These are phyloP conservation scores for Troides helena DNA, from an alignment of 2,888 invertebrate genomes.

Conservation along the genomic window DNA sequence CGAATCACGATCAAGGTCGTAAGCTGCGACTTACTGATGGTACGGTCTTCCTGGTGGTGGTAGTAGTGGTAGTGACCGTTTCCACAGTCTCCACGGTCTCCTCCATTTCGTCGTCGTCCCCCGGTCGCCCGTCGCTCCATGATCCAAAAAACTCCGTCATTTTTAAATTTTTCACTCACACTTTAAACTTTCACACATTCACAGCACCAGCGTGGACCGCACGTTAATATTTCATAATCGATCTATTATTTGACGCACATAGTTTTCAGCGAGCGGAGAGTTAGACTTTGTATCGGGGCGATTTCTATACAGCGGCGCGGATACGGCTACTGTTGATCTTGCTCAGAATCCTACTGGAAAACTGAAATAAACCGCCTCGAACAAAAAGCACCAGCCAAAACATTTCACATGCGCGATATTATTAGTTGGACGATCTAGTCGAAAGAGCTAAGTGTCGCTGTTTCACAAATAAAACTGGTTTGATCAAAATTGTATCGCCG, in stretches of 20 bases:
- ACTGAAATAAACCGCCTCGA: slow-evolving; percentile 78
- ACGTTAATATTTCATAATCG: slow-evolving; percentile 44
- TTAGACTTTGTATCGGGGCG: slow-evolving; percentile 37
- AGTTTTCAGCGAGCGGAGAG: slow-evolving; percentile 37
- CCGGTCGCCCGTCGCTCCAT: slow-evolving; percentile 57
- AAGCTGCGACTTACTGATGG: slow-evolving; percentile 57
- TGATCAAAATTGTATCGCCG: slow-evolving; percentile 38
- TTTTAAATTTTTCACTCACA: slow-evolving; percentile 35
- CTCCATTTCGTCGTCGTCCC: slow-evolving; percentile 46
- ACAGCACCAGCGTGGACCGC: slow-evolving; percentile 53
- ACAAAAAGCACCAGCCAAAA: slow-evolving; percentile 81
- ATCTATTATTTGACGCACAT: slow-evolving; percentile 43
- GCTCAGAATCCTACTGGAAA: slow-evolving; percentile 79
- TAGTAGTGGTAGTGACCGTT: slow-evolving; percentile 69
- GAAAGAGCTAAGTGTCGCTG: slow-evolving; percentile 75
- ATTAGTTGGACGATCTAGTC: slow-evolving; percentile 80
- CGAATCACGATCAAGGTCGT: slow-evolving; percentile 54
- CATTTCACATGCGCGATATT: slow-evolving; percentile 79
- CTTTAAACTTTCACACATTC: slow-evolving; percentile 60
- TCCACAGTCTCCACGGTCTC: slow-evolving; percentile 64
- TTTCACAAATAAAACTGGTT: slow-evolving; percentile 61
- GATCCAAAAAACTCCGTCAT: slow-evolving; percentile 77
- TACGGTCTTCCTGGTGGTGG: slow-evolving; percentile 52
- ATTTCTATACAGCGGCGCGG: slow-evolving; percentile 49
- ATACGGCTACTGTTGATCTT: slow-evolving; percentile 75